Conservation (phyloP, 2,113 vertebrate species). For the Fulica atra region DNA sequence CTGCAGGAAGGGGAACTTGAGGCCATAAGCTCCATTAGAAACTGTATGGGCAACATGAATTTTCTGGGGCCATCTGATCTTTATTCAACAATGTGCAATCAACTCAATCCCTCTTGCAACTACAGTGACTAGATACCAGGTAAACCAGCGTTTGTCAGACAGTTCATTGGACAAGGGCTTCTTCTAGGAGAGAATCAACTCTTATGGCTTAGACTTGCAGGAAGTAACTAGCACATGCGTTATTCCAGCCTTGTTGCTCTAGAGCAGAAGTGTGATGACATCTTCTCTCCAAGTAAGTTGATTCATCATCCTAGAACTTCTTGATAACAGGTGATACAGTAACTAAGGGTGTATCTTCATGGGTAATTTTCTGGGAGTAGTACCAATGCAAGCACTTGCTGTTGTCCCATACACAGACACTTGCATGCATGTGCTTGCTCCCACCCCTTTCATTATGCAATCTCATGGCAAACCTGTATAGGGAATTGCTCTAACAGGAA, state of each 20-base stretch:
- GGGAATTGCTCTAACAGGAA: constrained; percentile 13
- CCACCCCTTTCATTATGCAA: background rate
- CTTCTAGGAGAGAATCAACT: background rate
- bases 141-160: background rate
- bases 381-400: background rate
- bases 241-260: background rate
- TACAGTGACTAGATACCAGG: no score
- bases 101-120: background rate
- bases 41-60: background rate
- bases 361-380: constrained; percentile 32
- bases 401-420: background rate
- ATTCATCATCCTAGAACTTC: background rate
- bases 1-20: background rate
- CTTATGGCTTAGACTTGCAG: background rate
- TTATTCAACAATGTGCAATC: background rate
- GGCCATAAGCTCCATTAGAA: background rate
- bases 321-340: constrained; percentile 28
- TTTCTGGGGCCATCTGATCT: background rate
- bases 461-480: background rate
- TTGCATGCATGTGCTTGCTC: background rate
- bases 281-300: background rate
- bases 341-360: constrained; percentile 40
- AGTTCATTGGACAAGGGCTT: background rate
- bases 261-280: background rate
- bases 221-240: background rate